Conservation (phyloP, 1,140 invertebrate species). For the Tetramorium simillimum region DNA sequence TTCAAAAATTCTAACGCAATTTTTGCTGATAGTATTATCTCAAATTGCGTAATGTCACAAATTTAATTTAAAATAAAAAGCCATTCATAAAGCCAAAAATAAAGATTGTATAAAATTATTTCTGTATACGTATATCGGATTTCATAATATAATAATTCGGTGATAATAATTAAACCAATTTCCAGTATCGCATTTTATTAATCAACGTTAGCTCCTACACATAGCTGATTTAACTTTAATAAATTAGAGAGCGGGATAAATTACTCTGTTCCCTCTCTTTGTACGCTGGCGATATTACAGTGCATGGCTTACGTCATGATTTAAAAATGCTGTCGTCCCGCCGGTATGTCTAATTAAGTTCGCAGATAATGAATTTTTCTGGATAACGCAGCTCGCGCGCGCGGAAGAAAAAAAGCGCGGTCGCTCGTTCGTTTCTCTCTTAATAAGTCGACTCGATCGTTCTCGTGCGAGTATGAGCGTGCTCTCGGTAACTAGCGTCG, state of each 20-base stretch:
- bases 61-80: background rate
- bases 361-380: slow-evolving; percentile 55
- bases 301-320: slow-evolving; percentile 52
- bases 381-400: slow-evolving; percentile 31
- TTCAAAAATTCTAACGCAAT: background rate
- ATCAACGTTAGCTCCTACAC: background rate
- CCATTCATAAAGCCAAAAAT: background rate
- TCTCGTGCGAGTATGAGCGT: slow-evolving; percentile 29
- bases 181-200: slow-evolving; percentile 43
- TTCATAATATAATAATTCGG: background rate
- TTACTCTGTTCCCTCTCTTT: slow-evolving; percentile 36
- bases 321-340: slow-evolving; percentile 48
- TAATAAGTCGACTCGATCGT: slow-evolving; percentile 68
- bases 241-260: slow-evolving; percentile 52
- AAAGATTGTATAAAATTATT: background rate
- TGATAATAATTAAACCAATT: slow-evolving; percentile 15
- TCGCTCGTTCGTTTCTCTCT: slow-evolving; percentile 52
- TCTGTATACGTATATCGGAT: background rate
- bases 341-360: slow-evolving; percentile 58
- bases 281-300: slow-evolving; percentile 53
- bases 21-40: background rate
- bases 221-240: slow-evolving; percentile 48
- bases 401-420: slow-evolving; percentile 38
- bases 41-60: background rate
- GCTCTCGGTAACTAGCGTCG: slow-evolving; percentile 62